A percentile compares a stretch with the other conserved stretches of the same genome.
These are phyloP conservation scores for Megaptera novaeangliae DNA, from an alignment of 2,113 vertebrate species.

Conservation along the genomic window DNA sequence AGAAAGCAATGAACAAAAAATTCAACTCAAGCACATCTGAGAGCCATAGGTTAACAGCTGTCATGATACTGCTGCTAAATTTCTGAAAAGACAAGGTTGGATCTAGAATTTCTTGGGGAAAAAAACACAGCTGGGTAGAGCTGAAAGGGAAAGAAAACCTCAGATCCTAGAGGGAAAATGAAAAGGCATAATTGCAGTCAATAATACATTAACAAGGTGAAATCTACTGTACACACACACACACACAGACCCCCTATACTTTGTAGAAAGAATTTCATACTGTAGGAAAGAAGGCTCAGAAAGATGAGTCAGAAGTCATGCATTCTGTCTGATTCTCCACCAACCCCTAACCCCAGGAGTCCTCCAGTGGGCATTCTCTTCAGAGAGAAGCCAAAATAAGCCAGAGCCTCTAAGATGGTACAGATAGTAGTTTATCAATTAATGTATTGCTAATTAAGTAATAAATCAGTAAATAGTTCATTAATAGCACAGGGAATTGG, in stretches of 20 bases:
- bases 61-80: conserved; percentile 61
- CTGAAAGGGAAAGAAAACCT: conserved; percentile 15
- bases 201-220: conserved; percentile 1
- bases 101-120: background rate
- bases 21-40: conserved; percentile 46
- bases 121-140: conserved; percentile 24
- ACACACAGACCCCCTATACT: background rate
- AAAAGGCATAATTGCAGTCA: conserved; percentile 36
- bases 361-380: background rate
- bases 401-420: background rate
- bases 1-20: conserved; percentile 51
- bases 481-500: background rate
- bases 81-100: background rate
- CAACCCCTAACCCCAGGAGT: background rate
- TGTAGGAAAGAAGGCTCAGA: background rate
- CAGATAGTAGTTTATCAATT: background rate
- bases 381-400: background rate
- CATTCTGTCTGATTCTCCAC: background rate
- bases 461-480: background rate
- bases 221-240: background rate
- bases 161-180: background rate
- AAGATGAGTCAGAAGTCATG: background rate
- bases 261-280: background rate
- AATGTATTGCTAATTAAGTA: conserved; percentile 13
- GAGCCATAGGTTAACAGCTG: conserved; percentile 62